Evolutionary conservation across 2,113 vertebrate genomes (phyloP), one percentile per base, ranked within the genome.

Genomic region (Hylia prasina): DNA sequence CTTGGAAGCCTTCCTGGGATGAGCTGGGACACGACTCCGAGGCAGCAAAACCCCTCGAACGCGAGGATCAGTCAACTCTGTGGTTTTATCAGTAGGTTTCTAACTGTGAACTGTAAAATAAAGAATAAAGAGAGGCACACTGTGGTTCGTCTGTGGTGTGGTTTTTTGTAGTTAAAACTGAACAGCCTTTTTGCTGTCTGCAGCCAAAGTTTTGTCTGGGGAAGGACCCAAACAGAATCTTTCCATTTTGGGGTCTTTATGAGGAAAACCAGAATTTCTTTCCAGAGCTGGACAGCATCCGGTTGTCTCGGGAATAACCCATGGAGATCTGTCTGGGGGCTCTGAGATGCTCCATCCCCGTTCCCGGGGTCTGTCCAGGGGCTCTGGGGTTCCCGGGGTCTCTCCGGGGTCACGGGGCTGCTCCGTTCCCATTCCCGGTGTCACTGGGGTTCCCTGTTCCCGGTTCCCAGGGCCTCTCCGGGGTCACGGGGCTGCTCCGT

Each of bases 31-130:
- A 28, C 1, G 0, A 54, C 50, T 15, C 72, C 0, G 24, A 54
- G 69, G 64, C 71, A 16, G 48, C 45, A 27, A 5, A 42, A 71
- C 72, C 27, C 87, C 81, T 63, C 56, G 3, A 13, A 23, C 11
- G 16, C 12, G 22, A 91, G 84, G 76, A 71, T n/a, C 42, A 25
- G 45, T 61, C 45, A 53, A 40, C 40, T 64, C 21, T 96, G 82
- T 93, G 63, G 82, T 48, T 48, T 94, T 63, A 82, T 93, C 90
- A 33, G 80, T 79, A 89, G 77, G 39, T 89, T 93, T 91, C 88
- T 91, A 73, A 96, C 63, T 96, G 95, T 97, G 82, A 94, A 33
- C 75, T 94, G 90, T 96, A 89, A 87, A 96, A 96, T 97, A 96
- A 96, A 93, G 83, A 93, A 86, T 90, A 91, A 96, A 84, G 82